Evolutionary conservation across 2,113 vertebrate genomes (phyloP).

Genomic region (Sclerurus mexicanus): DNA sequence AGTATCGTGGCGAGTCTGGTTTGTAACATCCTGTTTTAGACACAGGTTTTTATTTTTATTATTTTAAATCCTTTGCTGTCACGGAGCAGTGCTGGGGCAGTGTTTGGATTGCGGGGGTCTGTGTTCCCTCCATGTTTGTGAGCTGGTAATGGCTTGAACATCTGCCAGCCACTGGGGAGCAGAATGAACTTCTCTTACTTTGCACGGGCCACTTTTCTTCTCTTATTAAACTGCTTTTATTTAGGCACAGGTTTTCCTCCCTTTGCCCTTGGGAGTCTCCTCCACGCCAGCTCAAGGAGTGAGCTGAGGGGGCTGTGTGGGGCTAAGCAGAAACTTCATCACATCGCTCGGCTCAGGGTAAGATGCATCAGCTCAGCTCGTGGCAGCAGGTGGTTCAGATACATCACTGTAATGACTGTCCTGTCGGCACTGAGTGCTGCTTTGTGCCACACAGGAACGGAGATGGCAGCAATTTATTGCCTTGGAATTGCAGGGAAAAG

Average conservation of each 20-base stretch:
- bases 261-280: neutral
- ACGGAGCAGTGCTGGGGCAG: neutral
- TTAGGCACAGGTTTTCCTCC: neutral
- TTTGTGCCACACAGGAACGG: neutral
- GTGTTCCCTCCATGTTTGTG: neutral
- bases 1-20: neutral
- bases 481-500: neutral
- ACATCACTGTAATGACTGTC: neutral
- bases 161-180: neutral
- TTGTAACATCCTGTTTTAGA: neutral
- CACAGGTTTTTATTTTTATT: neutral
- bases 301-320: neutral
- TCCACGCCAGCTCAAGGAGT: fast-evolving
- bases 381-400: neutral
- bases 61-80: neutral
- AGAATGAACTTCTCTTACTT: neutral
- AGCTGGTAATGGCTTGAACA: neutral
- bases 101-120: too few relatives aligned
- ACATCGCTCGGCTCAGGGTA: neutral
- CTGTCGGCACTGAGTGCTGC: neutral
- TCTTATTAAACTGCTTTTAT: neutral
- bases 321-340: neutral
- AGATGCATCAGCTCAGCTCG: neutral
- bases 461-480: neutral
- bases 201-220: neutral